Evolutionary conservation across 2,113 vertebrate genomes (phyloP).

Genomic region (Bagarius yarrelli): DNA sequence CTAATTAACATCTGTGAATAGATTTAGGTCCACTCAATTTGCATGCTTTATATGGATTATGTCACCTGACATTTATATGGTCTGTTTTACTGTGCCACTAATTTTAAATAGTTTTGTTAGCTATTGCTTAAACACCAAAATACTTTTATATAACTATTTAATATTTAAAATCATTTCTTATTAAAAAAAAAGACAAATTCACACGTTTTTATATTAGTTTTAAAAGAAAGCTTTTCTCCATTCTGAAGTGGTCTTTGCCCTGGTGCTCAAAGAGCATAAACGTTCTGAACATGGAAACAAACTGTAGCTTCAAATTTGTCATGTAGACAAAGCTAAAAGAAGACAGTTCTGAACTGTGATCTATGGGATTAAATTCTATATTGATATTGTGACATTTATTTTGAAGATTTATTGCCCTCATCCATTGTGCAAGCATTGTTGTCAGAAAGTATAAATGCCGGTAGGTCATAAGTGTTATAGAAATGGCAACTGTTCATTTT

Average conservation of each 20-base stretch:
- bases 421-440: conserved; percentile 31
- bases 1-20: conserved; percentile 16
- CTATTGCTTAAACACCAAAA: conserved; percentile 7
- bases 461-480: conserved; percentile 21
- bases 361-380: conserved; percentile 31
- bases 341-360: conserved; percentile 40
- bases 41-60: conserved; percentile 40
- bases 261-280: conserved; percentile 32
- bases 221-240: neutral
- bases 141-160: neutral
- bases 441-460: neutral
- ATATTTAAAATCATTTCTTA: neutral
- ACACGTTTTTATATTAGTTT: conserved; percentile 5
- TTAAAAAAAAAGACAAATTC: neutral
- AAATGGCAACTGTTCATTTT: conserved; percentile 27
- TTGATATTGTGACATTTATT: conserved; percentile 46
- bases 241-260: neutral
- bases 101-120: conserved; percentile 20
- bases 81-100: conserved; percentile 21
- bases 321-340: conserved; percentile 18
- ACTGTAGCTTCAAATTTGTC: conserved; percentile 33
- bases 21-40: conserved; percentile 12
- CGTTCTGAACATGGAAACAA: conserved; percentile 33
- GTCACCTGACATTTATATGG: conserved; percentile 20
- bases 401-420: conserved; percentile 14